Evolutionary conservation across 2,888 invertebrate genomes (phyloP).

Genomic region (Eledona agricola): DNA sequence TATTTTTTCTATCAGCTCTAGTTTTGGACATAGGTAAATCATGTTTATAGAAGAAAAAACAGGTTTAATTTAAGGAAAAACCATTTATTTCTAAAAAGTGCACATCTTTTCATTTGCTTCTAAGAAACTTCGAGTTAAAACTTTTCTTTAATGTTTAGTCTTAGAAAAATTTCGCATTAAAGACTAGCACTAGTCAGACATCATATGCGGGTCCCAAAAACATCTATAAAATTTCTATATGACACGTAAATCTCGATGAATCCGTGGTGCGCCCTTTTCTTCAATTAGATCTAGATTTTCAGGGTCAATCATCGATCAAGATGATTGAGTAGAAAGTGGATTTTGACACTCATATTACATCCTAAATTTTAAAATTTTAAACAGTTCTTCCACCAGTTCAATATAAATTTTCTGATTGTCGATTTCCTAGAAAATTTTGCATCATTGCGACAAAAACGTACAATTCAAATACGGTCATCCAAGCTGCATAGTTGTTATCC

Average conservation of each 20-base stretch:
- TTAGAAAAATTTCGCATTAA: constrained; percentile 17
- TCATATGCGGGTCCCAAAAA: constrained; percentile 21
- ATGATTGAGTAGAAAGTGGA: constrained; percentile 6
- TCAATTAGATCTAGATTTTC: no score
- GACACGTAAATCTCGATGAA: constrained; percentile 1
- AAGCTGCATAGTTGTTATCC: no score
- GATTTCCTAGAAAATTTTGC: no score
- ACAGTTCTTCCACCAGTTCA: constrained; percentile 1
- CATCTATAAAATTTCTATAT: not conserved
- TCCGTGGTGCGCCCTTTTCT: no score
- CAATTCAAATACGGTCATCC: no score
- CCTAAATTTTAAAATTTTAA: constrained; percentile 2
- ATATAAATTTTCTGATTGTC: constrained; percentile 9
- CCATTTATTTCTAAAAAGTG: not conserved
- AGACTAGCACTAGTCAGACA: constrained; percentile 23
- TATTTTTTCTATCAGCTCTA: not conserved
- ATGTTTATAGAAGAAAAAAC: not conserved
- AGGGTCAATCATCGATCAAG: no score
- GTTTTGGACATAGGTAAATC: not conserved
- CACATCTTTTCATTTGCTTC: constrained; percentile 1
- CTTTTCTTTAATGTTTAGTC: constrained; percentile 15
- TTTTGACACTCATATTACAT: constrained; percentile 7
- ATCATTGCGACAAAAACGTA: no score
- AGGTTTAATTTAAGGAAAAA: not conserved
- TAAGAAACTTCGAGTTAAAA: constrained; percentile 15